Evolutionary conservation across 2,888 invertebrate genomes (phyloP), one percentile per base, ranked within the genome.

Genomic region (Sceliomorpha sp.): DNA sequence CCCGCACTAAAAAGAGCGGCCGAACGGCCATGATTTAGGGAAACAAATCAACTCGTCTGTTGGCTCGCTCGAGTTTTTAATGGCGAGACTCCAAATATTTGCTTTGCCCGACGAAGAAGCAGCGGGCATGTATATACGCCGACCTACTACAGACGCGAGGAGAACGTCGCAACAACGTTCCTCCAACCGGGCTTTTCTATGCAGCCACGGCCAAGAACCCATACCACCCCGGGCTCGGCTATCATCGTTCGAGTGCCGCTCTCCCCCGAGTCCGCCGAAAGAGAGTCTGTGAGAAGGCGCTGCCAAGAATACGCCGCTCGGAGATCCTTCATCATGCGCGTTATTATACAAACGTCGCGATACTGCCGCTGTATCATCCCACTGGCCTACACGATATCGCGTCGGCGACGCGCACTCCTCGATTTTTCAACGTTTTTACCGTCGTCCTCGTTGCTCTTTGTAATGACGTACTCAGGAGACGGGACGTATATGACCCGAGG

Each of bases 21-120:
- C 74, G 72, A 73, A 75, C 74, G 74, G 77, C 73, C 78, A 73
- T 77, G 81, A 81, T 81, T 78, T 82, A 79, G 78, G 83, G 80
- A 83, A 87, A 86, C 87, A 88, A 87, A 88, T 87, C 88, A 85
- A 85, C 81, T 83, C 76, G 81, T 80, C 81, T 73, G 83, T 81
- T 84, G 81, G 85, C 85, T 85, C 78, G 83, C 78, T 81, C 79
- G 81, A 87, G 83, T 87, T 86, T 87, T 87, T 86, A 88, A 84
- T 88, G 88, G 87, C 88, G 80, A 77, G 78, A 80, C 81, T 87
- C 88, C 88, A 87, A 87, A 88, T 87, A 86, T 86, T 87, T 86
- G 84, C 83, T 83, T 79, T 78, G 79, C 77, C 76, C 81, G 80
- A 72, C 76, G 76, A 68, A 68, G 75, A 53, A 75, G 68, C 75